Conservation (phyloP, 1,140 invertebrate species). For the Aphelinus certus region DNA sequence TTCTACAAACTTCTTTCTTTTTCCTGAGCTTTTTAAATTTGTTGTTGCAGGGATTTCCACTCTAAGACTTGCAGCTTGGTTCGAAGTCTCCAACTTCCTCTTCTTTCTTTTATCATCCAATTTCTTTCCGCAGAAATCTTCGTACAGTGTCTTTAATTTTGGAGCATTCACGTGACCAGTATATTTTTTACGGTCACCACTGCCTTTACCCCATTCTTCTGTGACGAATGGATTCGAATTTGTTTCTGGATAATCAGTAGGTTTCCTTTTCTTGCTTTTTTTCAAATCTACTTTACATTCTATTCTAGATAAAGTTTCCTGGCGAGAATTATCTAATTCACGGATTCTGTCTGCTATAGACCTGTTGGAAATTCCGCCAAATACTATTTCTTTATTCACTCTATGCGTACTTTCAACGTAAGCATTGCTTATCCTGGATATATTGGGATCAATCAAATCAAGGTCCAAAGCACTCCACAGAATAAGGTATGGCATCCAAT, state of each 20-base stretch:
- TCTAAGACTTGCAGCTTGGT: too few species aligned
- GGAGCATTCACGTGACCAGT: neutral
- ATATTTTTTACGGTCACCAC: neutral
- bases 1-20: too few species aligned
- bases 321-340: neutral
- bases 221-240: neutral
- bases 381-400: constrained; percentile 7
- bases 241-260: neutral
- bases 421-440: constrained; percentile 8
- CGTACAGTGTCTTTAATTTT: neutral
- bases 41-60: too few species aligned
- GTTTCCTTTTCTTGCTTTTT: neutral
- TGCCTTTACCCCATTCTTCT: constrained; percentile 7
- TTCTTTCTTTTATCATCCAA: neutral
- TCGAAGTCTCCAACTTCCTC: too few species aligned
- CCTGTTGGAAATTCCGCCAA: neutral
- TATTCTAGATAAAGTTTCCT: neutral
- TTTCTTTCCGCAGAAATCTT: neutral
- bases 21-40: too few species aligned
- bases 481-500: neutral
- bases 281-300: neutral
- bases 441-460: neutral
- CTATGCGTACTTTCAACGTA: constrained; percentile 13
- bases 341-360: constrained; percentile 4
- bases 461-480: constrained; percentile 12